phyloP scores from a whole-genome alignment of 2,797 vertebrate species.

The Steatocranus sp. region DNA sequence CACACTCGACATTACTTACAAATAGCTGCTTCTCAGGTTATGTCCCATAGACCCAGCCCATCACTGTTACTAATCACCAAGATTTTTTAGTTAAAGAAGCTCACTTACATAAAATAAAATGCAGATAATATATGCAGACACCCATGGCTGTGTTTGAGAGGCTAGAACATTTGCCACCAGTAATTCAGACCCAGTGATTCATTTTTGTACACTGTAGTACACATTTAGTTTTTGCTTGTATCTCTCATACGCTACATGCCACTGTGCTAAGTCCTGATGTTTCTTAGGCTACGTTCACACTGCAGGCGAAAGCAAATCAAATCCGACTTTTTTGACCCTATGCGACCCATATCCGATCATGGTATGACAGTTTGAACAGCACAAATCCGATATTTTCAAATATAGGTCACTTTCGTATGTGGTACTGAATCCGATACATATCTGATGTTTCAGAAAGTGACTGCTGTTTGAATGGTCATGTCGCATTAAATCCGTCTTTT shows the following conservation, averaged over 20 bases:
- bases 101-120: conserved; percentile 14
- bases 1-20: conserved; percentile 13
- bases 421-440: no score
- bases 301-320: no score
- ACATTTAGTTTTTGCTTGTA: not conserved
- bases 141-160: not conserved
- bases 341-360: no score
- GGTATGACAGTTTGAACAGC: no score
- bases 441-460: no score
- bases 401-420: no score
- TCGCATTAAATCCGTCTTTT: no score
- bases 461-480: no score
- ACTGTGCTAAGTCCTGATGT: not conserved
- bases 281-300: no score
- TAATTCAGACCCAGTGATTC: not conserved
- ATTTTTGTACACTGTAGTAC: not conserved
- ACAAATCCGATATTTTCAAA: no score
- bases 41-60: not conserved
- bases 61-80: not conserved
- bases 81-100: conserved; percentile 27
- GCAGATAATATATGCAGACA: conserved; percentile 1
- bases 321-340: no score
- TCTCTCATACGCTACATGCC: not conserved
- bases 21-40: conserved; percentile 42
- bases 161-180: not conserved